A percentile compares a stretch with the other conserved stretches of the same genome.
phyloP scores from a whole-genome alignment of 1,140 invertebrate species.

The Bathynomus jamesi region DNA sequence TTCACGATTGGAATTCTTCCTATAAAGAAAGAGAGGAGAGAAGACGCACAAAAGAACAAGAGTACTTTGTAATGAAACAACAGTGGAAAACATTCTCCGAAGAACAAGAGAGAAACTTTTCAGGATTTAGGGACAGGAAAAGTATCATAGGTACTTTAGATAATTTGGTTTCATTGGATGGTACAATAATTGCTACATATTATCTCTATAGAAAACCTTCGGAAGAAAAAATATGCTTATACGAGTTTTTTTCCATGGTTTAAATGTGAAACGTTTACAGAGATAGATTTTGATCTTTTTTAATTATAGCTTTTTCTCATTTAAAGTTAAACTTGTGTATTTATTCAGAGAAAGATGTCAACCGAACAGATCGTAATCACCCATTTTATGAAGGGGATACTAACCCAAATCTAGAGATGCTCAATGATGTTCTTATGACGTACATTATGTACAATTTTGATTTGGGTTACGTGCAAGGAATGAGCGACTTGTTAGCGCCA shows the following conservation, averaged over 20 bases:
- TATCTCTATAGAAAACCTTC: too few species aligned
- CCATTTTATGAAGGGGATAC: conserved; percentile 85
- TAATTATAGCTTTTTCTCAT: too few species aligned
- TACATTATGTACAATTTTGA: conserved; percentile 99
- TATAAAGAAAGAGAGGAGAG: conserved; percentile 58
- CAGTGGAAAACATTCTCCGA: conserved; percentile 89
- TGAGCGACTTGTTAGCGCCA: conserved; percentile 94
- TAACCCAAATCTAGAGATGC: conserved; percentile 73
- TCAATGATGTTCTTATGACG: conserved; percentile 93
- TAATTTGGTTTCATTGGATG: too few species aligned
- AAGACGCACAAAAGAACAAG: conserved; percentile 63
- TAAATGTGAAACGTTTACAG: too few species aligned
- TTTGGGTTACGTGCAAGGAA: conserved; percentile 83
- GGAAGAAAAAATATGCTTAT: too few species aligned
- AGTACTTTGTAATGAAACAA: conserved; percentile 91
- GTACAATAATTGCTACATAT: too few species aligned
- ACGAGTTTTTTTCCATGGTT: too few species aligned
- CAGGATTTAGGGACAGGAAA: conserved; percentile 80
- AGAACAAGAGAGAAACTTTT: conserved; percentile 81
- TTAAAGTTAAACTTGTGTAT: conserved; percentile 13
- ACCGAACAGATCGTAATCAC: conserved; percentile 85
- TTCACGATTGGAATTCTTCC: conserved; percentile 76
- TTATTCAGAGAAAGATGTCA: conserved; percentile 87
- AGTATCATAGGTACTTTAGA: conserved; percentile 74
- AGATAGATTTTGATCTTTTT: too few species aligned